Evolutionary conservation across 1,140 invertebrate species (phyloP), one percentile per base, ranked within the genome.

Genomic region (Conus ventricosus): DNA sequence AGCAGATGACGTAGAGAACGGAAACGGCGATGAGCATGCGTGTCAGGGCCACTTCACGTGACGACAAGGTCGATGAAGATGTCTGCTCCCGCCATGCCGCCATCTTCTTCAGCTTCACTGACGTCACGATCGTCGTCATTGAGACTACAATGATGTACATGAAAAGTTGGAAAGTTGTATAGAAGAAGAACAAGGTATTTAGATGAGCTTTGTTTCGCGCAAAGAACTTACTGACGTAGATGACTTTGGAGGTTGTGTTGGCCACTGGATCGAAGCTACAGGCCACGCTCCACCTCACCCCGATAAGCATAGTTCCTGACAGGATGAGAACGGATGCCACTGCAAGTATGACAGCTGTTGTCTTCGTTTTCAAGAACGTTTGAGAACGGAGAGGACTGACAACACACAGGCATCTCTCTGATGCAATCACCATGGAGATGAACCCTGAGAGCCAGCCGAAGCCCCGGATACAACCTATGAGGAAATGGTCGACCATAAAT

Each of bases 331-430:
- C 51, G 23, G 1, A 2, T 0, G 51, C 51, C 53, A 57, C 53
- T 20, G 54, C 51, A 15, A 83, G 25, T 6, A 83, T 55, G 5
- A 55, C 81, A 7, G 81, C 81, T 10, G 54, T 83, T 11, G 53
- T 83, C 2, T 6, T 55, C 6, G 81, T 83, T 55, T 57, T 53
- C 51, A 83, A 10, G 0, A 83, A 51, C 5, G 20, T 83, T 25
- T 83, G 81, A n/a, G 81, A 53, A 8, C 23, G 23, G 53, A 83
- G 54, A 55, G 81, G 81, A 23, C 81, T 83, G 53, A 55, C 81
- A 54, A 83, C 81, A n/a, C 81, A 83, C 51, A 83, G 54, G 17
- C 81, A 83, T 20, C 81, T 53, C 53, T 83, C 81, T 15, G 20
- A 55, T 0, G 81, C 81, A 4, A 83, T 55, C 51, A 83, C 5